Evolutionary conservation across 1,140 invertebrate species (phyloP).

Genomic region (Phenacoccus solenopsis): DNA sequence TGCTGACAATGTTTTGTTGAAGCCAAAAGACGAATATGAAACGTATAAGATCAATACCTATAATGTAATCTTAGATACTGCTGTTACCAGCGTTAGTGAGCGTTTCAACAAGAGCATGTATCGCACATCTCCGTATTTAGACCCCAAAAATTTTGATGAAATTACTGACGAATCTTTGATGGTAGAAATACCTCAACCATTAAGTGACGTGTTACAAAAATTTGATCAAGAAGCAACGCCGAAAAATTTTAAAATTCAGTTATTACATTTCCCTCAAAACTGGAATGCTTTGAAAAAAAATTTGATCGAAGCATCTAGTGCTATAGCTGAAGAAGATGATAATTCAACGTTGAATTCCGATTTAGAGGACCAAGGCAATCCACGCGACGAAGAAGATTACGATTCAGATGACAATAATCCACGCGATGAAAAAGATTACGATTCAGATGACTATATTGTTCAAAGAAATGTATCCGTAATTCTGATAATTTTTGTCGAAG

Average conservation of each 20-base stretch:
- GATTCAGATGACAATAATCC: neutral
- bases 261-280: neutral
- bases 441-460: neutral
- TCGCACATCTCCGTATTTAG: neutral
- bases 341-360: neutral
- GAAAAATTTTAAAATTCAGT: neutral
- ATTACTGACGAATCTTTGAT: neutral
- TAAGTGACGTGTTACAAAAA: neutral
- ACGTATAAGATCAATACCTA: neutral
- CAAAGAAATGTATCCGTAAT: too few relatives aligned
- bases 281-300: neutral
- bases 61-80: neutral
- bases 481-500: neutral
- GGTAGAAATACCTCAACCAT: too few relatives aligned
- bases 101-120: neutral
- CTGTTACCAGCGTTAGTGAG: neutral
- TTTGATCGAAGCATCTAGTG: neutral
- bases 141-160: neutral
- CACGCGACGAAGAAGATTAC: neutral
- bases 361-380: neutral
- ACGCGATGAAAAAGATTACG: neutral
- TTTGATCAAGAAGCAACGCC: neutral
- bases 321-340: neutral
- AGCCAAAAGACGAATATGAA: neutral
- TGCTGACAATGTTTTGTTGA: too few relatives aligned